Percentiles rank a stretch among this genome's conserved stretches.
These are phyloP conservation scores for Chrysina gloriosa DNA, from an alignment of 2,888 invertebrate genomes.

Conservation along the genomic window DNA sequence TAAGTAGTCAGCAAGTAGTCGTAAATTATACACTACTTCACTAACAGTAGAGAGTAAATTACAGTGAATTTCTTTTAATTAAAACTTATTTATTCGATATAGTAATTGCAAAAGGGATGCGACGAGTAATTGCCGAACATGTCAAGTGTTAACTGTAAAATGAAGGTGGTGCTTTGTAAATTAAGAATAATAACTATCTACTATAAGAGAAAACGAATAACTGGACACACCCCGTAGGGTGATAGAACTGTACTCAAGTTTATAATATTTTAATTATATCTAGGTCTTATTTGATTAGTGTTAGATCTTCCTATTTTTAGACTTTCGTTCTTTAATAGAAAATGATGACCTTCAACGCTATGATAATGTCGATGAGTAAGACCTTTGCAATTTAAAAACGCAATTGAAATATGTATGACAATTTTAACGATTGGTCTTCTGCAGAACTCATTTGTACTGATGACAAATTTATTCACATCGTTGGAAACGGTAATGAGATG, in stretches of 20 bases:
- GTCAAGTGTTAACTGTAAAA: conserved; percentile 10
- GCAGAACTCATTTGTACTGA: conserved; percentile 3
- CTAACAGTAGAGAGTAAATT: background rate
- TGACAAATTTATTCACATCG: conserved; percentile 3
- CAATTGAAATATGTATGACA: conserved; percentile 5
- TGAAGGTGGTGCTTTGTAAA: conserved; percentile 23
- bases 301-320: too few species aligned
- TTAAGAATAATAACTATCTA: background rate
- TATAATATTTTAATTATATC: too few species aligned
- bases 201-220: background rate
- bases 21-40: background rate
- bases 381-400: conserved; percentile 15
- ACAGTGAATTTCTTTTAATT: conserved; percentile 10
- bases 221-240: too few species aligned
- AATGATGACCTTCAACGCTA: background rate
- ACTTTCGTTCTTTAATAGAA: too few species aligned
- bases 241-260: too few species aligned
- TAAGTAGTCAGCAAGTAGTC: background rate
- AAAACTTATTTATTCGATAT: conserved; percentile 5
- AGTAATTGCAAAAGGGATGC: conserved; percentile 1
- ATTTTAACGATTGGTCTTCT: background rate
- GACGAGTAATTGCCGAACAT: conserved; percentile 13
- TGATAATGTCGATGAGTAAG: conserved; percentile 8
- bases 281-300: too few species aligned
- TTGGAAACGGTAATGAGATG: background rate